Base-by-base conservation (phyloP, 2,888 invertebrate genomes). In the Embidobia sp. region DNA sequence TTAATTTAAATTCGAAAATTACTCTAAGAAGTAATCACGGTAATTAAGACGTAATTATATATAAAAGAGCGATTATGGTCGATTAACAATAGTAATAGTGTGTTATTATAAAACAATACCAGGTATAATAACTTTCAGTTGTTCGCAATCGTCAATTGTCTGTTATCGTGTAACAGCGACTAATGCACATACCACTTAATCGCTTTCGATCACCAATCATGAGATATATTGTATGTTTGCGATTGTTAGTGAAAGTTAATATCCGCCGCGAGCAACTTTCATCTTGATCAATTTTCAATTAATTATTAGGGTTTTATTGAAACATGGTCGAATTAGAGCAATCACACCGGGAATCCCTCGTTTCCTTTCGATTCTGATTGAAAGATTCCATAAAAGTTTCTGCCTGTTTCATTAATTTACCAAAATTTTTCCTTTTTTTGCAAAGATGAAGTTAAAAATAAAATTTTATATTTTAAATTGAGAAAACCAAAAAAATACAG, bases 101-200 rank as follows among this genome's bases (percentile, higher is more conserved):
- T 55, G 40, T 63, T 63, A 64, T 72, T 64, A 61, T 64, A 63
- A 63, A 64, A 72, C 70, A 72, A 72, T 63, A 55, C 35, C 35
- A 22, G 18, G 63, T 53, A 40, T 53, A 63, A 37, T 53, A 72
- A 72, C 61, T 61, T 63, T 61, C 61, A 53, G 35, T 63, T 72
- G 46, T 55, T 55, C 6, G 55, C 48, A 55, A 72, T 63, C 63
- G 33, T 63, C 72, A 72, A 63, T 72, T 64, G 72, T 29, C 48
- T 40, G 55, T 72, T 72, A 70, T 61, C 70, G 22, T 29, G 51
- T 53, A 61, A 46, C 69, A 33, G 11, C 61, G 61, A 51, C 49
- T 67, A 69, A 53, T 70, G 44, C 31, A 15, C 10, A 27, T 69
- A 49, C 57, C 35, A 57, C 55, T 69, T 69, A 69, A 69, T 57